Conservation (phyloP, 2,888 invertebrate genomes). For the Andrena bucephala region DNA sequence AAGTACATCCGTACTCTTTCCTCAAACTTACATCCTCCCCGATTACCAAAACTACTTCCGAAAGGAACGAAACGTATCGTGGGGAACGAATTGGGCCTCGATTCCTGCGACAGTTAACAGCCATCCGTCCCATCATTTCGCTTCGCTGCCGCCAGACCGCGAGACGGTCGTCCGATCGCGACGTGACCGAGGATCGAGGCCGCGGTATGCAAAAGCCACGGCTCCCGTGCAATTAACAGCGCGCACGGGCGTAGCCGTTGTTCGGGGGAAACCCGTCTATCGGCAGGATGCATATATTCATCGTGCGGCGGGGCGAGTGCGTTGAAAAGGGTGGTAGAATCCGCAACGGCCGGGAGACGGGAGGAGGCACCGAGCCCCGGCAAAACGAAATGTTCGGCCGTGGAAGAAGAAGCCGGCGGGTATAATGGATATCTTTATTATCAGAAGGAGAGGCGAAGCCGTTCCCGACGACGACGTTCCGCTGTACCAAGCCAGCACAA, state of each 20-base stretch:
- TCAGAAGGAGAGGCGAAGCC: conserved; percentile 60
- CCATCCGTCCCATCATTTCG: too few relatives aligned
- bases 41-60: too few relatives aligned
- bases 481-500: conserved; percentile 54
- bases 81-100: too few relatives aligned
- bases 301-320: conserved; percentile 35
- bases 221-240: conserved; percentile 32
- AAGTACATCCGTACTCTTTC: too few relatives aligned
- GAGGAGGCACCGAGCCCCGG: conserved; percentile 38
- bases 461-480: conserved; percentile 45
- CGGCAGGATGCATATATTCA: conserved; percentile 48
- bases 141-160: too few relatives aligned
- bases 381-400: conserved; percentile 65
- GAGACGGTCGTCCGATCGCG: too few relatives aligned
- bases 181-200: too few relatives aligned
- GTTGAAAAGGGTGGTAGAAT: conserved; percentile 52
- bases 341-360: conserved; percentile 42
- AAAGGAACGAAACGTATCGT: too few relatives aligned
- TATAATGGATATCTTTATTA: conserved; percentile 80
- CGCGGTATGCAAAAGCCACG: background rate
- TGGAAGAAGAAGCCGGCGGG: conserved; percentile 64
- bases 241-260: conserved; percentile 1
- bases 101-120: too few relatives aligned
- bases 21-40: too few relatives aligned
- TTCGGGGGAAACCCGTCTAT: too few relatives aligned